Evolutionary conservation across 2,797 vertebrate genomes (phyloP).

Genomic region (Selene dorsalis): DNA sequence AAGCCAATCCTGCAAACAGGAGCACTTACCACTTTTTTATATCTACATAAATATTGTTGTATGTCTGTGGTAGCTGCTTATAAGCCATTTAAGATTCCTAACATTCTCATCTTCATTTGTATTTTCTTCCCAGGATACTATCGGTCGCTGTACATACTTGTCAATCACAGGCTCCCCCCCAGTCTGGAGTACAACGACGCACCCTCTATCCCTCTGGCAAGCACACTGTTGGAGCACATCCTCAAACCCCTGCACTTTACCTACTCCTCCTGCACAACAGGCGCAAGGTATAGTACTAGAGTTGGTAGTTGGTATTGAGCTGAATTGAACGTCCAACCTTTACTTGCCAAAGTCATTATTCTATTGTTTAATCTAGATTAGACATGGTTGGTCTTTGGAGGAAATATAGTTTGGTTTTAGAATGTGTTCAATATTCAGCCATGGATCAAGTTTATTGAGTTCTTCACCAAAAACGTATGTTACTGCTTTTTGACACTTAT

Average conservation of each 20-base stretch:
- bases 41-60: not conserved
- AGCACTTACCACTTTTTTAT: not conserved
- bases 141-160: conserved; percentile 93
- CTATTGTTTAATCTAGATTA: too few species aligned
- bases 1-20: not conserved
- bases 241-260: conserved; percentile 99
- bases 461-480: not conserved
- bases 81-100: not conserved
- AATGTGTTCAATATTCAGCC: not conserved
- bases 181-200: conserved; percentile 96
- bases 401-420: not conserved
- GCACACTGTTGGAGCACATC: conserved; percentile 96
- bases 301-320: not conserved
- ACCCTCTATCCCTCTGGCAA: conserved; percentile 93
- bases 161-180: conserved; percentile 95
- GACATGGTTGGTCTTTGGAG: not conserved
- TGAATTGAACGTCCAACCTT: not conserved
- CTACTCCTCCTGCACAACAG: conserved; percentile 93
- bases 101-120: conserved; percentile 12
- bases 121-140: conserved; percentile 90
- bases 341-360: not conserved
- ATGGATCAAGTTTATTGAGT: not conserved
- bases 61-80: not conserved
- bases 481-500: not conserved
- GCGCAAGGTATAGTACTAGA: conserved; percentile 97